A percentile compares a stretch with the other conserved stretches of the same genome.
phyloP scores from a whole-genome alignment of 2,113 vertebrate genomes.

The Ceyx cyanopectus region DNA sequence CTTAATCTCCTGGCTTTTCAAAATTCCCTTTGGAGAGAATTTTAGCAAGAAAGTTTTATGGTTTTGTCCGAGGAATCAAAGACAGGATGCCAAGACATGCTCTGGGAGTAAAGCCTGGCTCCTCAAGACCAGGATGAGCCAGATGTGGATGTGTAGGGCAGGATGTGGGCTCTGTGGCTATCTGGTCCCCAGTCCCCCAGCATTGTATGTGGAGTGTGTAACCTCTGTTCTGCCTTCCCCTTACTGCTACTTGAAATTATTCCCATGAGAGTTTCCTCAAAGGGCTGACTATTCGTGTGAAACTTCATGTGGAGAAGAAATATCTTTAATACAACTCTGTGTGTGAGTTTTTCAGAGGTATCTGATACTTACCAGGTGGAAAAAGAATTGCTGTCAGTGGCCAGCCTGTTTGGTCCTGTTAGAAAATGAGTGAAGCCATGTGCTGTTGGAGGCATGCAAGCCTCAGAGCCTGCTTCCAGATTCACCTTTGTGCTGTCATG shows the following conservation, averaged over 20 bases:
- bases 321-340: not conserved
- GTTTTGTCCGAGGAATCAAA: not conserved
- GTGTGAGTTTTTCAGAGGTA: not conserved
- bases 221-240: not conserved
- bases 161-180: not conserved
- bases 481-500: constrained; percentile 70
- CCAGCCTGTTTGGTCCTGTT: not conserved
- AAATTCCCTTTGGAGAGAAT: constrained; percentile 24
- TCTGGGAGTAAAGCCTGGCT: not conserved
- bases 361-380: not conserved
- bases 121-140: not conserved
- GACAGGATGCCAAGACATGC: not conserved
- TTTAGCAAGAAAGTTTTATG: not conserved
- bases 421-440: not conserved
- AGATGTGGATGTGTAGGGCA: not conserved
- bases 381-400: not conserved
- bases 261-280: not conserved
- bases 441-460: not conserved
- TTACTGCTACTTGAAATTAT: not conserved
- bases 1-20: constrained; percentile 44
- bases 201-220: not conserved
- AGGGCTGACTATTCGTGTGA: not conserved
- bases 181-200: not conserved
- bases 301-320: not conserved
- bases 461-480: constrained; percentile 35